Evolutionary conservation across 2,797 vertebrate genomes (phyloP).

Genomic region (Sternotherus odoratus): DNA sequence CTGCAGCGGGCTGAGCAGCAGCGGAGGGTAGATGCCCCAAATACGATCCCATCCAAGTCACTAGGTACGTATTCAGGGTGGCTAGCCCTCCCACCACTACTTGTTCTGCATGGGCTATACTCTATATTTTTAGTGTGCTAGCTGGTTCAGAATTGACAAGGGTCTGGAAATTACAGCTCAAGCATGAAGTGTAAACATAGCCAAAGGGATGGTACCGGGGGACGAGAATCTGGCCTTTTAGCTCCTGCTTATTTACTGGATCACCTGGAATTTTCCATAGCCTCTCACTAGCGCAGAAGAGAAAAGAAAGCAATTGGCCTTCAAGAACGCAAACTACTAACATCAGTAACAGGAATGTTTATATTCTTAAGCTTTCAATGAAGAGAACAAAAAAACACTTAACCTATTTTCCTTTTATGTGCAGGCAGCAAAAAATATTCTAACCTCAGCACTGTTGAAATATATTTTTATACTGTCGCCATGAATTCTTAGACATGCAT

Average conservation of each 20-base stretch:
- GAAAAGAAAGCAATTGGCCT: not conserved
- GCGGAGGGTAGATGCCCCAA: not conserved
- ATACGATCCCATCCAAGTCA: not conserved
- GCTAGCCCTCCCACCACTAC: not conserved
- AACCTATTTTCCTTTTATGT: not conserved
- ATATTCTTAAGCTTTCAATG: not conserved
- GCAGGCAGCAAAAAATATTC: not conserved
- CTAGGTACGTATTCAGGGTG: not conserved
- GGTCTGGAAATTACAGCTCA: not conserved
- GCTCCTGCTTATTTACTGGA: not conserved
- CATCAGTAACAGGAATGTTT: not conserved
- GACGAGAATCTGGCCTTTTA: not conserved
- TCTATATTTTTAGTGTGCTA: not conserved
- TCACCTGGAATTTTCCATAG: not conserved
- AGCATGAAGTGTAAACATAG: not conserved
- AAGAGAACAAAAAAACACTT: not conserved
- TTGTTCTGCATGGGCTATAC: not conserved
- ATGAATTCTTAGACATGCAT: conserved; percentile 5
- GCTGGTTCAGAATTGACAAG: not conserved
- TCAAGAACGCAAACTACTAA: not conserved
- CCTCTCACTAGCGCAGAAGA: not conserved
- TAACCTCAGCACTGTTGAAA: not conserved
- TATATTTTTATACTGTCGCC: not conserved
- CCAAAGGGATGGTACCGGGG: not conserved
- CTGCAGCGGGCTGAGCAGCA: not conserved